phyloP scores from a whole-genome alignment of 2,888 invertebrate genomes.

The Conomelus anceps region DNA sequence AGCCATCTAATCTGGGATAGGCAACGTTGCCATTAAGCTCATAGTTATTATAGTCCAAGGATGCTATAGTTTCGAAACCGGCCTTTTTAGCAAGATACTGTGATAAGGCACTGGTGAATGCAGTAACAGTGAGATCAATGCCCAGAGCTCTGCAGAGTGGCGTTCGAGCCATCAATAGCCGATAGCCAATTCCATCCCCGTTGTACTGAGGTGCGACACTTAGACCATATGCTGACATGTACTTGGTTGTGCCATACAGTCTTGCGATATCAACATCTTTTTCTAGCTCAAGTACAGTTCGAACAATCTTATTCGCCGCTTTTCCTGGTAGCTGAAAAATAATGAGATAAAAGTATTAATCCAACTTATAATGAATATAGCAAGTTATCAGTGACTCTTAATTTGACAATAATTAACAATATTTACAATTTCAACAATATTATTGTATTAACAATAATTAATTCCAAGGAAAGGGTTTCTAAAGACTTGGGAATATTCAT shows the following conservation, averaged over 20 bases:
- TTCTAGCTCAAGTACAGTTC: background rate
- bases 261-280: background rate
- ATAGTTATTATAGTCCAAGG: background rate
- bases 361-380: no score
- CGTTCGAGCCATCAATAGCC: background rate
- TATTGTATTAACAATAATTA: no score
- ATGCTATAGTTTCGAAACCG: background rate
- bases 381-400: no score
- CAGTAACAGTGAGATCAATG: background rate
- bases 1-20: background rate
- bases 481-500: no score
- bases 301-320: background rate
- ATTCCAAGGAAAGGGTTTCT: no score
- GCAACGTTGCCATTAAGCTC: background rate
- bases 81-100: slow-evolving; percentile 7
- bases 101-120: background rate
- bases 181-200: slow-evolving; percentile 1
- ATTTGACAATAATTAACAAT: no score
- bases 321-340: background rate
- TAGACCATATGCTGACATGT: background rate
- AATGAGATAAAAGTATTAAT: no score
- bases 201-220: background rate
- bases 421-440: no score
- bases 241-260: background rate
- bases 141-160: background rate